Percentiles rank a stretch among this genome's conserved stretches.
phyloP scores from a whole-genome alignment of 2,113 vertebrate species.

The Balaeniceps rex region DNA sequence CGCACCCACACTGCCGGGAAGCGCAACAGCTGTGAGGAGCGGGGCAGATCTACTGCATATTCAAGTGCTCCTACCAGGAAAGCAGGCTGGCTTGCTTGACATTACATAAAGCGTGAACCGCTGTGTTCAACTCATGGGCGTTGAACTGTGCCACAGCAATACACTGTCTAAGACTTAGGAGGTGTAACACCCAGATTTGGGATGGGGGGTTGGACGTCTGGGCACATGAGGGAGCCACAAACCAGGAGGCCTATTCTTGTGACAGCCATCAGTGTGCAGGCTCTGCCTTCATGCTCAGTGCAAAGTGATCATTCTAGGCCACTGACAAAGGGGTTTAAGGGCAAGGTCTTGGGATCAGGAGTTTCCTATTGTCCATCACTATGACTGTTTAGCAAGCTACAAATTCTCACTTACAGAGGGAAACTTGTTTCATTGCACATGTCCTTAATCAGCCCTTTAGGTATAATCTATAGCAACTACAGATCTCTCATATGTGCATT shows the following conservation, averaged over 20 bases:
- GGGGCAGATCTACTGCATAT: background rate
- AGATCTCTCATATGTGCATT: background rate
- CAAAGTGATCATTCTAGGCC: background rate
- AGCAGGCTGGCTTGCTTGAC: background rate
- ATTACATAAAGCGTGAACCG: background rate
- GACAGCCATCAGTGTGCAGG: background rate
- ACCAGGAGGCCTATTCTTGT: background rate
- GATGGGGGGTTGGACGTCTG: fast-evolving
- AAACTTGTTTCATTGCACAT: background rate
- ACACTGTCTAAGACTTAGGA: background rate
- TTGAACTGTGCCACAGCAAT: background rate
- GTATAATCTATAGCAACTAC: background rate
- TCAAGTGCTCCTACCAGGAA: background rate
- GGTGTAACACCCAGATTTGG: background rate
- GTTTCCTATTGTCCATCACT: background rate
- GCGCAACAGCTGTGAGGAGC: background rate
- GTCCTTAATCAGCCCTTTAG: background rate
- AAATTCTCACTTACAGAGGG: background rate
- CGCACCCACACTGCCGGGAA: fast-evolving
- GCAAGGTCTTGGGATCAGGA: background rate
- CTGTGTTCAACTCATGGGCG: too few relatives aligned
- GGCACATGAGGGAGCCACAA: fast-evolving
- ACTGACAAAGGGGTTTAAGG: background rate
- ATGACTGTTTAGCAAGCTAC: background rate
- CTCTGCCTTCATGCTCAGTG: background rate